phyloP scores from a whole-genome alignment of 1,140 invertebrate species.

The Propsilocerus akamusi region DNA sequence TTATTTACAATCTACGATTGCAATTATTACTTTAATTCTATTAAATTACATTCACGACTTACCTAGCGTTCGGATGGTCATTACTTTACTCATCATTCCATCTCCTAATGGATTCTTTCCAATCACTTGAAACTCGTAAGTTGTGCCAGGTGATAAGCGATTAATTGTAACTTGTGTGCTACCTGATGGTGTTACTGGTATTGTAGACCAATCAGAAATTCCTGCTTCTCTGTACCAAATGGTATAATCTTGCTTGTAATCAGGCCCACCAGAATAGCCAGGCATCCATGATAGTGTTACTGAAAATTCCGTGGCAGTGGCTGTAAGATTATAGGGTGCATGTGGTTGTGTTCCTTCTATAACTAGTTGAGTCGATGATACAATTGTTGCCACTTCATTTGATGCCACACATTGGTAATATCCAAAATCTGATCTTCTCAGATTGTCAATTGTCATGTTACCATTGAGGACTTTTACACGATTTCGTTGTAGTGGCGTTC shows the following conservation, averaged over 20 bases:
- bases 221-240: constrained; percentile 78
- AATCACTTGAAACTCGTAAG: constrained; percentile 92
- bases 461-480: constrained; percentile 59
- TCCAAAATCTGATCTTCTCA: constrained; percentile 79
- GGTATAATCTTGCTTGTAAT: constrained; percentile 86
- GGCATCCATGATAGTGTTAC: constrained; percentile 84
- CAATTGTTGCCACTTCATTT: constrained; percentile 88
- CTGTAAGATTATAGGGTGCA: constrained; percentile 84
- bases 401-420: constrained; percentile 86
- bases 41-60: constrained; percentile 24
- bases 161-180: constrained; percentile 82
- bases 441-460: constrained; percentile 78
- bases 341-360: constrained; percentile 93
- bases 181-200: constrained; percentile 79
- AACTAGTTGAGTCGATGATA: constrained; percentile 73
- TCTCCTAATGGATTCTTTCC: constrained; percentile 86
- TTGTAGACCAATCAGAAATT: constrained; percentile 72
- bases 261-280: constrained; percentile 83
- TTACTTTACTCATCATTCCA: constrained; percentile 85
- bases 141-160: constrained; percentile 68
- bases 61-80: constrained; percentile 81
- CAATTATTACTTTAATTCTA: too few relatives aligned
- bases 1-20: too few relatives aligned
- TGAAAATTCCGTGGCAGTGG: constrained; percentile 68
- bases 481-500: constrained; percentile 56